Evolutionary conservation across 2,888 invertebrate species (phyloP), one percentile per base, ranked within the genome.

Genomic region (Eristalis arbustorum): DNA sequence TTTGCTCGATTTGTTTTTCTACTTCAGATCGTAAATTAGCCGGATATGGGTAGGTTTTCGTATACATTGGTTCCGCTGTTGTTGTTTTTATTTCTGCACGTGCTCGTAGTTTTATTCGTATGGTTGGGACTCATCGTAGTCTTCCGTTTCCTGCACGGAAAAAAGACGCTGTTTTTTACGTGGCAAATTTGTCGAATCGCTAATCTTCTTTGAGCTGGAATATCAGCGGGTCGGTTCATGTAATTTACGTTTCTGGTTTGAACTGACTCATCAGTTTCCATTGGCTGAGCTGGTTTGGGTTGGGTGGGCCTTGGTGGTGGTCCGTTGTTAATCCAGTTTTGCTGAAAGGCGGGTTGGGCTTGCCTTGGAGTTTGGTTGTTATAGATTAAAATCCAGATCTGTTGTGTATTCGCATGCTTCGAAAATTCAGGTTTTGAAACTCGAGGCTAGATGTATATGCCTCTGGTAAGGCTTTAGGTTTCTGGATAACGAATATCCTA

Each of bases 401-500:
- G 64, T 74, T 74, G 66, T 74, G 74, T 14, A 74, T 74, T 22
- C 62, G 22, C 23, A 64, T 23, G 23, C 34, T 64, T 23, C 74
- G 56, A n/a, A 57, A 74, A 8, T 66, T 42, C 0, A 64, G n/a
- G 22, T 82, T 88, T 71, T 88, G 87, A 10, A 88, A 25, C 25
- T 88, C 84, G 11, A 82, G 37, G 22, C 88, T 78, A 11, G 82
- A 84, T 2, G 88, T 61, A 40, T 88, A 88, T 5, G 82, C 76
- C 56, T 82, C 82, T 25, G 76, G 79, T 3, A 77, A 49, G 6
- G 72, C 76, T 40, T 62, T 42, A 14, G n/a, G 66, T 74, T 75
- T 84, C 25, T 75, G 75, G 56, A 79, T 79, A 25, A 83, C 22
- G 1, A 78, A 42, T 72, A 85, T 83, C 34, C 59, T 62, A 13